Base-by-base conservation (phyloP, 2,888 invertebrate species). In the Tortricodes alternella region DNA sequence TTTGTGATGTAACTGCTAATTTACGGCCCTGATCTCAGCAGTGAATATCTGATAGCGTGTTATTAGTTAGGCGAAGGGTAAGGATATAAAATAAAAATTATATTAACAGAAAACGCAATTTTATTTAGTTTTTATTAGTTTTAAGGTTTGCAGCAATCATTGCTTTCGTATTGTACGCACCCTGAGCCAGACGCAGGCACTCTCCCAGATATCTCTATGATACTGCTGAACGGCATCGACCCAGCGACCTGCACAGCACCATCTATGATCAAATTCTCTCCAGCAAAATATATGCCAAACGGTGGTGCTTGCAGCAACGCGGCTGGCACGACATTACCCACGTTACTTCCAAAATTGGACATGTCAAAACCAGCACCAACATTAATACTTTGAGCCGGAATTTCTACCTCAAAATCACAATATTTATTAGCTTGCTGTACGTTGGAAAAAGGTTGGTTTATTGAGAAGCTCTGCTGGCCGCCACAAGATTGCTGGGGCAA, bases 161-260 rank as follows among this genome's bases (percentile, higher is more conserved):
- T 23, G 1, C 57, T 51, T 1, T 13, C 19, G 27, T 51, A 57
- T 8, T 49, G 37, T 0, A 51, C 51, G 4, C 8, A 34, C 0
- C 51, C 57, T 0, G 29, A 11, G 1, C 57, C 57, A 0, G 46
- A 24, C 0, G 24, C 38, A 7, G 57, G 57, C 11, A 57, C 1
- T 1, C 32, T 1, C 1, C 57, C 65, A 24, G 34, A 29, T 5
- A 64, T 51, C n/a, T 39, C 21, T 0, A 65, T 50, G 0, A 37
- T 49, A 1, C 62, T 62, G 16, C 13, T 41, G 6, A 65, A 58
- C 0, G 64, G 65, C 2, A 63, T 53, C 9, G 55, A 32, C 1
- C 64, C 63, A 5, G 59, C 58, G 0, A 65, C 49, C 8, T 61
- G 59, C 0, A 61, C 63, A 6, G 57, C 55, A 0, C 67, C 67